Evolutionary conservation across 2,113 vertebrate species (phyloP).

Genomic region (Urocolius indicus): DNA sequence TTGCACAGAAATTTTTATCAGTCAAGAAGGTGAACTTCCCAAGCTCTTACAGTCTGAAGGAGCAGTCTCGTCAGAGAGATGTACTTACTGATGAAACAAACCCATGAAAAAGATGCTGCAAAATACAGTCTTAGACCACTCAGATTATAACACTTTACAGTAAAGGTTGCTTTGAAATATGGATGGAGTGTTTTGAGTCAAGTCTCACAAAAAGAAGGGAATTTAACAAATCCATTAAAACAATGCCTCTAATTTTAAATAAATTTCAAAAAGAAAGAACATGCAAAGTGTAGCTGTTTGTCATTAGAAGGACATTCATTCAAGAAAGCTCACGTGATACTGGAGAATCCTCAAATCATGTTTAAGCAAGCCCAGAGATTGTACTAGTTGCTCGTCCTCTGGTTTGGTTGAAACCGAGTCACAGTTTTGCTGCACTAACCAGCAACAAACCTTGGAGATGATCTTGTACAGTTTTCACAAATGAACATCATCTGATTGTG

Average conservation of each 20-base stretch:
- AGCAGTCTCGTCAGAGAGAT: neutral
- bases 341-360: neutral
- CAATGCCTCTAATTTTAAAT: neutral
- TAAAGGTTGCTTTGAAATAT: neutral
- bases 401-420: neutral
- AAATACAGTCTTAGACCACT: neutral
- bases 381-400: neutral
- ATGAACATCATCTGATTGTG: neutral
- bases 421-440: neutral
- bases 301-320: neutral
- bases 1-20: neutral
- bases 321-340: neutral
- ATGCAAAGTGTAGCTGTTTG: neutral
- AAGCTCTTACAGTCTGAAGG: neutral
- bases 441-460: neutral
- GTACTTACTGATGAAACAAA: neutral
- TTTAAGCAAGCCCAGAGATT: neutral
- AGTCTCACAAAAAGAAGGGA: neutral
- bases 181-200: neutral
- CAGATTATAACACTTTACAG: neutral
- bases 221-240: neutral
- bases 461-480: neutral
- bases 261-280: neutral
- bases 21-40: neutral
- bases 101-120: neutral